Evolutionary conservation across 2,888 invertebrate species (phyloP).

Genomic region (Lepeophtheirus nordmannii): DNA sequence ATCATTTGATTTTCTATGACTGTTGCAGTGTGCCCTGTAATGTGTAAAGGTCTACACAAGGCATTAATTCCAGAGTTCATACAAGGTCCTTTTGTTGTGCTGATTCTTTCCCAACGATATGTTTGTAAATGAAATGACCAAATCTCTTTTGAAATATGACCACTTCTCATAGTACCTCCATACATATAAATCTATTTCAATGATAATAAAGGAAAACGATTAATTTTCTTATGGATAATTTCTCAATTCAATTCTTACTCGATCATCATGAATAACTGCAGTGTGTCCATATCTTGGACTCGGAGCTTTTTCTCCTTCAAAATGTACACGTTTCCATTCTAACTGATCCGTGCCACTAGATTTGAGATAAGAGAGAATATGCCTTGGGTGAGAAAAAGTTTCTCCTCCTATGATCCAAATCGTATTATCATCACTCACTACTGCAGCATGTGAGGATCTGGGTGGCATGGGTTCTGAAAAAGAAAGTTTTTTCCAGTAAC

Average conservation of each 20-base stretch:
- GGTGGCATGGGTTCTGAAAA: slow-evolving; percentile 44
- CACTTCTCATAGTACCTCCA: slow-evolving; percentile 57
- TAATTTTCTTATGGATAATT: not conserved
- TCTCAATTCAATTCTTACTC: slow-evolving; percentile 35
- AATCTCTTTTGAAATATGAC: slow-evolving; percentile 51
- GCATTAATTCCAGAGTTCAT: slow-evolving; percentile 22
- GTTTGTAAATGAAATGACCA: slow-evolving; percentile 72
- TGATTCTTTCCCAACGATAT: slow-evolving; percentile 54
- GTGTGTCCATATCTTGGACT: slow-evolving; percentile 73
- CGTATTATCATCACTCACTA: slow-evolving; percentile 50
- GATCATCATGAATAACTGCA: slow-evolving; percentile 54
- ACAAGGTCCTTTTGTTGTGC: slow-evolving; percentile 15
- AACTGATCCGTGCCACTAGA: not conserved
- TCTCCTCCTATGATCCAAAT: slow-evolving; percentile 71
- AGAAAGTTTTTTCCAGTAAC: slow-evolving; percentile 53
- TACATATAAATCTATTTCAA: slow-evolving; percentile 68
- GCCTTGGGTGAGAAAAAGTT: slow-evolving; percentile 45
- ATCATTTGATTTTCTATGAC: slow-evolving; percentile 69
- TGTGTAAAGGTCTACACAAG: slow-evolving; percentile 37
- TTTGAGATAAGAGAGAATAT: not conserved
- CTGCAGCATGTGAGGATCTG: slow-evolving; percentile 63
- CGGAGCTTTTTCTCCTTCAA: slow-evolving; percentile 45
- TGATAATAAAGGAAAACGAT: not conserved
- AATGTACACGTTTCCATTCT: slow-evolving; percentile 51
- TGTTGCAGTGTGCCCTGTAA: slow-evolving; percentile 89